Base-by-base conservation (phyloP, 2,888 invertebrate species). In the Apodemia mormo region DNA sequence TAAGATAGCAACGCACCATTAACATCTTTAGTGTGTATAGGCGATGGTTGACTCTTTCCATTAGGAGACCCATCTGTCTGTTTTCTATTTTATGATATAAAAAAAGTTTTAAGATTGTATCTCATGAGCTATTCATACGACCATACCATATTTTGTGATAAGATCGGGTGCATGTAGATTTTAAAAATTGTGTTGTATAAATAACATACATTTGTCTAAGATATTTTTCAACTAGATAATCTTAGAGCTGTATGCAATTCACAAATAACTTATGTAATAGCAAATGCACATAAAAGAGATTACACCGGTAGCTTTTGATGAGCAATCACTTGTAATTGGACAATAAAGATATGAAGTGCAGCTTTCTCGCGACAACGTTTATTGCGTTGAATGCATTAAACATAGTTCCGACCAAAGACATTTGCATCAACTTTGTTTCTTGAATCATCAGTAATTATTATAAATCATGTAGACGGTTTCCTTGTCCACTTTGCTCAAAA, bases 281-380 rank as follows among this genome's bases (percentile, higher is more conserved):
- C 61, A 12, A 33, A 61, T 33, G 33, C 61, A 61, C 61, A 37
- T 61, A 61, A 33, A 33, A 30, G 14, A 61, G 61, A 30, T 61
- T 61, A 61, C 61, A 61, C 61, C 33, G 61, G 30, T 33, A 61
- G 61, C 61, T 33, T 58, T 61, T 30, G 33, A 61, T 61, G 61
- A 61, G 33, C 33, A 33, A 61, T 61, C 61, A 61, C 33, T 61
- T 61, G 61, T 61, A 61, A 61, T 61, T 61, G 61, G 61, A 7
- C 30, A 61, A 33, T 61, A 61, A 61, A 61, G 30, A 61, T 61
- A 61, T 37, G 61, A 61, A 61, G 30, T 61, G 61, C 61, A 14
- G 33, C 33, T 33, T 61, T 61, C 61, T 61, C 33, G 61, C 33
- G 61, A 61, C 61, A 61, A 33, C 12, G 33, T 61, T 61, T 61